These are phyloP conservation scores for Erannis defoliaria DNA, from an alignment of 2,888 invertebrate species.

Conservation along the genomic window DNA sequence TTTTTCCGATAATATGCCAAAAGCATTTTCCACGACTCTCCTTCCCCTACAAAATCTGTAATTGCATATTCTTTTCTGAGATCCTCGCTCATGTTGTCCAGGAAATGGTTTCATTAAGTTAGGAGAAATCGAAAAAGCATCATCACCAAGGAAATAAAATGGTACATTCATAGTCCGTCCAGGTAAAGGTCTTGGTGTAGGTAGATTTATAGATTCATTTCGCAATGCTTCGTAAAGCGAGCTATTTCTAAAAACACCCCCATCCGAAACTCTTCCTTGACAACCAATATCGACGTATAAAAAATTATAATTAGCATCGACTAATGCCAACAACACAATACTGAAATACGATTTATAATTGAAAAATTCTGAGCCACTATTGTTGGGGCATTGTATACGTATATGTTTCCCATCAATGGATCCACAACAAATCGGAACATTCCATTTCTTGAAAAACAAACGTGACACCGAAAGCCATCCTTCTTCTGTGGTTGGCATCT, in stretches of 20 bases:
- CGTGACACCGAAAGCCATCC: slow-evolving; percentile 22
- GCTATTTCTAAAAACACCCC: slow-evolving; percentile 22
- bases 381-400: no score
- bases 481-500: no score
- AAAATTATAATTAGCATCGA: no score
- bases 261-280: slow-evolving; percentile 6
- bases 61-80: slow-evolving; percentile 36
- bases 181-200: slow-evolving; percentile 30
- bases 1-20: slow-evolving; percentile 34
- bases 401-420: slow-evolving; percentile 12
- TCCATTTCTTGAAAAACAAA: slow-evolving; percentile 31
- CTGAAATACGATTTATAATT: no score
- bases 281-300: no score
- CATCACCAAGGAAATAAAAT: slow-evolving; percentile 33
- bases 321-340: no score
- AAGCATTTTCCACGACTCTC: slow-evolving; percentile 33
- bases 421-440: slow-evolving; percentile 22
- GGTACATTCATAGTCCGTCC: slow-evolving; percentile 26
- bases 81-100: slow-evolving; percentile 35
- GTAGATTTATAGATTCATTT: slow-evolving; percentile 33
- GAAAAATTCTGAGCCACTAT: no score
- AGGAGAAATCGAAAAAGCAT: slow-evolving; percentile 31
- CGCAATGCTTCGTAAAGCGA: slow-evolving; percentile 25
- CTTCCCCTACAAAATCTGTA: slow-evolving; percentile 36
- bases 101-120: slow-evolving; percentile 34